These are phyloP conservation scores for Sarcophaga bullata DNA, from an alignment of 1,140 invertebrate genomes.

Conservation along the genomic window DNA sequence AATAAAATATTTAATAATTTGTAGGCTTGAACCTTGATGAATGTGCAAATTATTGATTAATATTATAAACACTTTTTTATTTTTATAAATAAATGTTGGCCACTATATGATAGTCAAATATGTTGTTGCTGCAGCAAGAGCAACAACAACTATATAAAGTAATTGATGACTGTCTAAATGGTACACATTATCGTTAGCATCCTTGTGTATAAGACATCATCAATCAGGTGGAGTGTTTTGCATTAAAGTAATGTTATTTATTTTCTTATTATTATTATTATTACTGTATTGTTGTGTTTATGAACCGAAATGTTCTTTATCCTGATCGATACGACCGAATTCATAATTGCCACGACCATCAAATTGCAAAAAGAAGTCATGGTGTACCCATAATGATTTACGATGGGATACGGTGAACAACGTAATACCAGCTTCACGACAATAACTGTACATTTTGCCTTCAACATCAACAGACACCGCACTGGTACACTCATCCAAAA, in stretches of 20 bases:
- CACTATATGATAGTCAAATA: slow-evolving; percentile 39
- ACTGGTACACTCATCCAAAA: slow-evolving; percentile 98
- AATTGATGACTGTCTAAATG: background rate
- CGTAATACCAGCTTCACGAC: slow-evolving; percentile 89
- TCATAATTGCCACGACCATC: slow-evolving; percentile 91
- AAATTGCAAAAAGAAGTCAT: slow-evolving; percentile 96
- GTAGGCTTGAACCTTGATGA: background rate
- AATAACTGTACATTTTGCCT: slow-evolving; percentile 96
- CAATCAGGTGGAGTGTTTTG: background rate
- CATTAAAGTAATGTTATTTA: background rate
- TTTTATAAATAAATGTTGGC: slow-evolving; percentile 30
- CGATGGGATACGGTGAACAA: slow-evolving; percentile 97
- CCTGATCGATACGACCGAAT: slow-evolving; percentile 85
- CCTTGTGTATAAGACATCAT: background rate
- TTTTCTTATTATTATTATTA: background rate
- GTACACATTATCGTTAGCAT: background rate
- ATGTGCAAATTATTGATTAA: background rate
- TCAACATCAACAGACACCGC: slow-evolving; percentile 98
- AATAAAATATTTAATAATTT: background rate
- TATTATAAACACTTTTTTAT: background rate
- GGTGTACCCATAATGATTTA: slow-evolving; percentile 95
- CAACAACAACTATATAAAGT: background rate
- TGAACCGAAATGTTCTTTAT: slow-evolving; percentile 93
- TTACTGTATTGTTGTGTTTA: slow-evolving; percentile 66
- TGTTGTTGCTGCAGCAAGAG: background rate